Conservation (phyloP, 2,113 vertebrate genomes). For the Pteruthius melanotis region DNA sequence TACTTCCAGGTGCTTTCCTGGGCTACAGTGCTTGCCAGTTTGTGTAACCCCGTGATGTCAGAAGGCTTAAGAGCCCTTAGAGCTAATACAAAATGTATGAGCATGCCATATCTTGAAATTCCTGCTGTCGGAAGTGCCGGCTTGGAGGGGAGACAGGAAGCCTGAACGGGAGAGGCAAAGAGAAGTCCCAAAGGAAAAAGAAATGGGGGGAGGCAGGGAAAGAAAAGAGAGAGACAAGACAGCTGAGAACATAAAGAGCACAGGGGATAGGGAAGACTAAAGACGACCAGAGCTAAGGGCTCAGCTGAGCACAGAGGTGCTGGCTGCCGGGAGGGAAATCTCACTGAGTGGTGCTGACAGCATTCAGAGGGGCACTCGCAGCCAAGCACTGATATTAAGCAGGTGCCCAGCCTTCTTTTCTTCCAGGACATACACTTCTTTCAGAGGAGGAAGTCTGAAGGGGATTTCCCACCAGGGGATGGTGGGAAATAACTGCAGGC, state of each 20-base stretch:
- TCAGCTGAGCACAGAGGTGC: background rate
- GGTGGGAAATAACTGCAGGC: background rate
- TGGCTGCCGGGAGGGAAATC: background rate
- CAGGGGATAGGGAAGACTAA: background rate
- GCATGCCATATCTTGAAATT: background rate
- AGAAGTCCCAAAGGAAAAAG: background rate
- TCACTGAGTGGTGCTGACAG: background rate
- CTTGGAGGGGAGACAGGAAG: slow-evolving; percentile 32
- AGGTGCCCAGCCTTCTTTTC: background rate
- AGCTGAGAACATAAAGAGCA: background rate
- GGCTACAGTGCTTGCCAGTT: background rate
- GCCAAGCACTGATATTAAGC: background rate
- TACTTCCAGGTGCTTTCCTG: slow-evolving; percentile 43
- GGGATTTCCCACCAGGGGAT: background rate
- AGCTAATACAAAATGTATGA: slow-evolving; percentile 55
- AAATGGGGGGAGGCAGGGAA: background rate
- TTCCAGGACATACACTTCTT: background rate
- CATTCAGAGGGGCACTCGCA: fast-evolving
- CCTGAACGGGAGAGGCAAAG: background rate
- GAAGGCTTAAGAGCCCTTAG: slow-evolving; percentile 43
- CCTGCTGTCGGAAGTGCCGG: background rate
- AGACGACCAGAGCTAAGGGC: background rate
- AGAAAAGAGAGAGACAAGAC: background rate
- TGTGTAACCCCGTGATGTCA: slow-evolving; percentile 48
- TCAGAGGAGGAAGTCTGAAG: background rate